A percentile compares a stretch with the other conserved stretches of the same genome.
These are phyloP conservation scores for Alosa alosa DNA, from an alignment of 2,113 vertebrate species.

Conservation along the genomic window DNA sequence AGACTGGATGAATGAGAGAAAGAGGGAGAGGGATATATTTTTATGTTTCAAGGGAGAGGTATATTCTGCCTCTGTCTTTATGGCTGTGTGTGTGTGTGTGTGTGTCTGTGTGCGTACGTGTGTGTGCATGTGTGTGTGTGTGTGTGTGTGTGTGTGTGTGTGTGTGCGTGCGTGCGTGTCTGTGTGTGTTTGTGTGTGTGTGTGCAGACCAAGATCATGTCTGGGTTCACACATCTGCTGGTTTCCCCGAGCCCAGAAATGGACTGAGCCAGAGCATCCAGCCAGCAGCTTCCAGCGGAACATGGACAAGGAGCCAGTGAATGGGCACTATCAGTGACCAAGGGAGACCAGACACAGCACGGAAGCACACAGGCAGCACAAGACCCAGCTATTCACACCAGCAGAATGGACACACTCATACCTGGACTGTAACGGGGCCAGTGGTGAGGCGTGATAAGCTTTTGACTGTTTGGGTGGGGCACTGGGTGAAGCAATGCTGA, in stretches of 20 bases:
- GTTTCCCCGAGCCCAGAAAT: not conserved
- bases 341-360: not conserved
- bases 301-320: not conserved
- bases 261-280: not conserved
- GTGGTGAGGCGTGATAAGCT: not conserved
- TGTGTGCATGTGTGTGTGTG: not conserved
- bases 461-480: not conserved
- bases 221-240: not conserved
- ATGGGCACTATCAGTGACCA: not conserved
- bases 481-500: not conserved
- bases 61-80: not conserved
- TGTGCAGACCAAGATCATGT: not conserved
- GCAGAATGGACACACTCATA: not conserved
- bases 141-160: not conserved
- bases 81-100: not conserved
- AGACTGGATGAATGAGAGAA: not conserved
- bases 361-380: not conserved
- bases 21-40: not conserved
- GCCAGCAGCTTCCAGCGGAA: not conserved
- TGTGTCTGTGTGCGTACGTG: not conserved
- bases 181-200: not conserved
- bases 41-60: too few relatives aligned
- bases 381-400: not conserved
- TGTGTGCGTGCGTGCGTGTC: not conserved
- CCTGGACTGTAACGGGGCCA: not conserved